phyloP scores from a whole-genome alignment of 1,140 invertebrate species.

The Popillia japonica region DNA sequence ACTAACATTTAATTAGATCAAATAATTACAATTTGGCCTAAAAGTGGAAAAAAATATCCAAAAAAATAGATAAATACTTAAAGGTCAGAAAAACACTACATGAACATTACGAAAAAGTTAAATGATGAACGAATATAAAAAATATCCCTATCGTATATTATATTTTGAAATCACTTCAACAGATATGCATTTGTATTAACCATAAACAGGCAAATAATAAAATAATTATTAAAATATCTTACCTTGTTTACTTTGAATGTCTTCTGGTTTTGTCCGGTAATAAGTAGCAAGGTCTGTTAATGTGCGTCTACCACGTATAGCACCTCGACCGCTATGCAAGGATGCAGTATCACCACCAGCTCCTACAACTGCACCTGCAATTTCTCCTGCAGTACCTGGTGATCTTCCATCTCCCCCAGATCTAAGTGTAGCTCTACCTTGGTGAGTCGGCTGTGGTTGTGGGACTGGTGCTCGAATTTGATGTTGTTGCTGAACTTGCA shows the following conservation, averaged over 20 bases:
- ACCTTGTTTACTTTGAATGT: slow-evolving; percentile 39
- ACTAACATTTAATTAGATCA: too few species aligned
- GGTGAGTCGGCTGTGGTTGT: not conserved
- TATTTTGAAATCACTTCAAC: too few species aligned
- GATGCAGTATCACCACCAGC: not conserved
- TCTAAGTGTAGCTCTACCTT: not conserved
- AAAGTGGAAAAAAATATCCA: too few species aligned
- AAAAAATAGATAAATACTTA: too few species aligned
- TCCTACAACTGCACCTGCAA: not conserved
- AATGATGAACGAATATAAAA: too few species aligned
- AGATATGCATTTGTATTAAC: too few species aligned
- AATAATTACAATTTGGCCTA: too few species aligned
- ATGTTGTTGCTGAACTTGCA: slow-evolving; percentile 39
- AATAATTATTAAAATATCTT: not conserved
- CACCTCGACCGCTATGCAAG: slow-evolving; percentile 22
- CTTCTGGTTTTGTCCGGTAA: slow-evolving; percentile 36
- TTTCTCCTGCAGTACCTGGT: not conserved
- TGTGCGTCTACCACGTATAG: slow-evolving; percentile 28
- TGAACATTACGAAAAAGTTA: too few species aligned
- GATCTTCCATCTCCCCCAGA: not conserved
- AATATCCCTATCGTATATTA: too few species aligned
- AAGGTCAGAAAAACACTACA: too few species aligned
- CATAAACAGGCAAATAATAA: too few species aligned
- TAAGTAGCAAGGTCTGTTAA: not conserved
- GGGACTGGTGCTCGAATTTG: slow-evolving; percentile 34